Evolutionary conservation across 1,140 invertebrate genomes (phyloP).

Genomic region (Diuraphis noxia): DNA sequence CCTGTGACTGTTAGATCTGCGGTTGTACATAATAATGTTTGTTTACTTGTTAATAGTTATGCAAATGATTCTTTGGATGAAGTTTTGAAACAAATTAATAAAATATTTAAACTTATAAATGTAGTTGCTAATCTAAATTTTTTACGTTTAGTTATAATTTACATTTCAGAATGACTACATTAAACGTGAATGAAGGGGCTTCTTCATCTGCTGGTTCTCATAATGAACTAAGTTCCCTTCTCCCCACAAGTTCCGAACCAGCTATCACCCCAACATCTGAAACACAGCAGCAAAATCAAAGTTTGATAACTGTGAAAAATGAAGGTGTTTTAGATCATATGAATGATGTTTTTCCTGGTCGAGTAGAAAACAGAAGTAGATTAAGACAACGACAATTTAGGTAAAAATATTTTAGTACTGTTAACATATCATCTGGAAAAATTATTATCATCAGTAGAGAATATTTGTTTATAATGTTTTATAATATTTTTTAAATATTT

Average conservation of each 20-base stretch:
- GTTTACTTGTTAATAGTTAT: background rate
- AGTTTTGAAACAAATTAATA: background rate
- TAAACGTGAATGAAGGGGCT: slow-evolving; percentile 49
- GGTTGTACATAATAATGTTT: background rate
- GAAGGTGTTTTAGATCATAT: slow-evolving; percentile 14
- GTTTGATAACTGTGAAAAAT: background rate
- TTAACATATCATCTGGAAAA: background rate
- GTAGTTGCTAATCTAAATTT: background rate
- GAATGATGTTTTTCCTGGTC: background rate
- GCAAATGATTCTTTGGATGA: background rate
- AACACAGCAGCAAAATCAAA: slow-evolving; percentile 37
- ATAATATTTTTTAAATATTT: too few relatives aligned
- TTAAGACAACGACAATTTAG: slow-evolving; percentile 39
- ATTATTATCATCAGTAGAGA: background rate
- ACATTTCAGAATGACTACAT: slow-evolving; percentile 38
- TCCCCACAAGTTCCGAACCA: slow-evolving; percentile 63
- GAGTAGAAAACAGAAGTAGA: slow-evolving; percentile 30
- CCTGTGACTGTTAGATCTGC: background rate
- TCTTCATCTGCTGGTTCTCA: slow-evolving; percentile 65
- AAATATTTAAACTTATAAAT: background rate
- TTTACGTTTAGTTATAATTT: background rate
- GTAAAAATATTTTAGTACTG: slow-evolving; percentile 19
- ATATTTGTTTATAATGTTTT: background rate
- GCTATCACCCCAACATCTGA: slow-evolving; percentile 26
- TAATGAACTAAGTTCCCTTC: slow-evolving; percentile 66